Conservation (phyloP, 2,888 invertebrate species). For the Invenusta paracnida region DNA sequence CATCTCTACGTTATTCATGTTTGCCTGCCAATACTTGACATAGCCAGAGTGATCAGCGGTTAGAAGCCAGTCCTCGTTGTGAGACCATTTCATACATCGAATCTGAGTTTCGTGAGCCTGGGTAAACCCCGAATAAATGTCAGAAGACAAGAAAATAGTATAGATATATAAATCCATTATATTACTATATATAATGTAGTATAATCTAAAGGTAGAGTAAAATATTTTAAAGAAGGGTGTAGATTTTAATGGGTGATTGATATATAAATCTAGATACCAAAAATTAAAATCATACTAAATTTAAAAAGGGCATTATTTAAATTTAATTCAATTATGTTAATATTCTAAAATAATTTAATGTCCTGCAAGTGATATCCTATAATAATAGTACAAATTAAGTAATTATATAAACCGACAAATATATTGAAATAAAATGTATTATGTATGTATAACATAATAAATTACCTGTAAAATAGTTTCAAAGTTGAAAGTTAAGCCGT, state of each 20-base stretch:
- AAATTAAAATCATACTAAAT: too few relatives aligned
- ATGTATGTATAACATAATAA: too few relatives aligned
- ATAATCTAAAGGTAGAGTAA: too few relatives aligned
- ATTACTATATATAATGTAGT: not conserved
- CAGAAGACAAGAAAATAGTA: not conserved
- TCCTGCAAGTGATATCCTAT: too few relatives aligned
- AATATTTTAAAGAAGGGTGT: too few relatives aligned
- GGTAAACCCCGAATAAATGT: constrained; percentile 46
- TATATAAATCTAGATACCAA: too few relatives aligned
- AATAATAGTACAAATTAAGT: too few relatives aligned
- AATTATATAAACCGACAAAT: too few relatives aligned
- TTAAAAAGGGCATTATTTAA: too few relatives aligned
- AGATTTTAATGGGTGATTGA: too few relatives aligned
- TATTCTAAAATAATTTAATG: too few relatives aligned
- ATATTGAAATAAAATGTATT: constrained; percentile 39
- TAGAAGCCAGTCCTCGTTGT: constrained; percentile 99
- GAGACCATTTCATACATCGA: constrained; percentile 98
- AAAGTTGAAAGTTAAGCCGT: constrained; percentile 99
- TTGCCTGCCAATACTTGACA: constrained; percentile 98
- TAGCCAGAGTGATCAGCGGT: constrained; percentile 97
- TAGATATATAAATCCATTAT: not conserved
- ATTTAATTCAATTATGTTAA: not conserved
- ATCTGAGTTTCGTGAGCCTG: constrained; percentile 98
- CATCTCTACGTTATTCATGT: constrained; percentile 99
- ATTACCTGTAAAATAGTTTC: constrained; percentile 99